These are phyloP conservation scores for Zaprionus taronus DNA, from an alignment of 1,140 invertebrate genomes.

Conservation along the genomic window DNA sequence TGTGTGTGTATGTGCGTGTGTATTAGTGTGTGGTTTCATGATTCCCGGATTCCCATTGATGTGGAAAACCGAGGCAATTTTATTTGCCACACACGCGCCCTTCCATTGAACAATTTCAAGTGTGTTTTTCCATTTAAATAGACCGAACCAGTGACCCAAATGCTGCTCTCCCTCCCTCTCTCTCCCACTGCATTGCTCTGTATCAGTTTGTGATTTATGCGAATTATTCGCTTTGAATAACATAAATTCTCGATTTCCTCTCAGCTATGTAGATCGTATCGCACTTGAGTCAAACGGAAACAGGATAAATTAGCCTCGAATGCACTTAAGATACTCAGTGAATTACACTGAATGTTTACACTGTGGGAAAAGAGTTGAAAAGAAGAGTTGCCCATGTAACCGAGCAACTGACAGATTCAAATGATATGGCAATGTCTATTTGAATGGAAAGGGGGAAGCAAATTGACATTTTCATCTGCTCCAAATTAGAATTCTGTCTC, in stretches of 20 bases:
- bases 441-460: not conserved
- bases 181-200: not conserved
- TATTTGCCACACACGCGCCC: conserved; percentile 23
- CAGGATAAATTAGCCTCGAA: conserved; percentile 35
- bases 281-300: conserved; percentile 35
- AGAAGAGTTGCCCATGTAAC: not conserved
- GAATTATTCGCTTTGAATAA: conserved; percentile 62
- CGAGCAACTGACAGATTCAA: not conserved
- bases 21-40: not conserved
- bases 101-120: conserved; percentile 56
- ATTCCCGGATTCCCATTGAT: conserved; percentile 51
- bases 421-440: not conserved
- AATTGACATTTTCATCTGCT: conserved; percentile 1
- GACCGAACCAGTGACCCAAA: conserved; percentile 56
- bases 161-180: conserved; percentile 12
- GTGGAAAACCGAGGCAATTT: conserved; percentile 61
- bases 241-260: conserved; percentile 47
- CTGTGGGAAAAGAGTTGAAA: not conserved
- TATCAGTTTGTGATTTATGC: conserved; percentile 73
- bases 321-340: conserved; percentile 31
- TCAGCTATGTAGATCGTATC: conserved; percentile 19
- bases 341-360: conserved; percentile 7
- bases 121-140: conserved; percentile 71
- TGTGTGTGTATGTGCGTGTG: conserved; percentile 12
- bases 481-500: conserved; percentile 7